Base-by-base conservation (phyloP, 2,113 vertebrate genomes). In the Myocastor coypus region DNA sequence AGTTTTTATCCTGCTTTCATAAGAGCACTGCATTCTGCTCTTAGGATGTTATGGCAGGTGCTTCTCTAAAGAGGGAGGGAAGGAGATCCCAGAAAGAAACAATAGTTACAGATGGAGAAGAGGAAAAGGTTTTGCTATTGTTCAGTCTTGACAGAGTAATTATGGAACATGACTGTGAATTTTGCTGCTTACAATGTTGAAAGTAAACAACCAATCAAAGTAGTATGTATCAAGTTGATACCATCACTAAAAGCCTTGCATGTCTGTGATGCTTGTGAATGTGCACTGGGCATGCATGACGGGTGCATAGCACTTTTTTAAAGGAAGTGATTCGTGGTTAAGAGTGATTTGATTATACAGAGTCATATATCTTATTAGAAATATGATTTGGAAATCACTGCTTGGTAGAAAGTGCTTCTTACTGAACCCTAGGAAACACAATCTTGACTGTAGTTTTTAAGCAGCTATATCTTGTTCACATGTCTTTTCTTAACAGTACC, bases 1-100 rank as follows among this genome's bases (percentile, higher is more conserved):
- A 92, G 75, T 84, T 97, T 97, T 96, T 90, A 91, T 97, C 97
- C 85, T 94, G 32, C 59, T 94, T n/a, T 96, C 89, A 80, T 7
- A 94, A 96, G 50, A 97, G 86, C 92, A 30, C 32, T 89, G 86
- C 28, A 63, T n/a, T 96, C 91, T 69, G 11, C 22, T 97, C 69
- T 96, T 63, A 97, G 75, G 8, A 64, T 63, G 59, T 89, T 75
- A 52, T 42, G 26, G 30, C 95, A 98, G n/a, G 87, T 83, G 12
- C 32, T 91, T 94, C 66, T 95, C 0, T 10, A 14, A 11, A 19
- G 64, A 86, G 37, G 37, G 80, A 77, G 46, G 37, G 57, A 5
- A 40, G 12, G 9, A 22, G 22, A 90, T 87, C 22, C 40, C 55
- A 42, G 32, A 64, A 83, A 89, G 55, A 91, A 93, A 81, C 40